Conservation (phyloP, 2,888 invertebrate genomes). For the Tortrix viridana region DNA sequence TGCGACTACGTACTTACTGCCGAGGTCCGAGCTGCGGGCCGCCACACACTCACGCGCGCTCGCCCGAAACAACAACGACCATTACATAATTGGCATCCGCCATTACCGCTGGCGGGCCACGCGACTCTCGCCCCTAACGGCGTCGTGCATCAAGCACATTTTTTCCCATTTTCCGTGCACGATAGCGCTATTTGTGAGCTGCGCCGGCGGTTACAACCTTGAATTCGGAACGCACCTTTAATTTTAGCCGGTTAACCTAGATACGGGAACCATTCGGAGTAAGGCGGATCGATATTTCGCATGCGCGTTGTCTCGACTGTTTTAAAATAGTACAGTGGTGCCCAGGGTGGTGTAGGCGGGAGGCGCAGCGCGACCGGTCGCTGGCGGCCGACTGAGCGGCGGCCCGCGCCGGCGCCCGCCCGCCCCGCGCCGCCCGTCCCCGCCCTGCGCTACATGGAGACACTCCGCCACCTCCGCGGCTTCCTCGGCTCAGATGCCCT, state of each 20-base stretch:
- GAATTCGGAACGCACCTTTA: slow-evolving; percentile 82
- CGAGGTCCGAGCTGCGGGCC: slow-evolving; percentile 52
- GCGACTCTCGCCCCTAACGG: slow-evolving; percentile 69
- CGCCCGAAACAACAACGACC: slow-evolving; percentile 67
- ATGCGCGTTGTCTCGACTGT: slow-evolving; percentile 71
- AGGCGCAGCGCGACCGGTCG: slow-evolving; percentile 55
- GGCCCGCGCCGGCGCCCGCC: slow-evolving; percentile 47
- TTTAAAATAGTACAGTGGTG: slow-evolving; percentile 65
- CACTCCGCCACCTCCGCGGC: slow-evolving; percentile 52
- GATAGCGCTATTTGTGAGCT: slow-evolving; percentile 74
- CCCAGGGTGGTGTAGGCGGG: slow-evolving; percentile 56
- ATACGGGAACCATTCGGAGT: slow-evolving; percentile 75
- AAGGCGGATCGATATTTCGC: slow-evolving; percentile 75
- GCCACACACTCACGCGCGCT: slow-evolving; percentile 54
- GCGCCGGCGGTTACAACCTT: slow-evolving; percentile 81
- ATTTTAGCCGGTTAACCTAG: slow-evolving; percentile 84
- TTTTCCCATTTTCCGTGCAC: slow-evolving; percentile 72
- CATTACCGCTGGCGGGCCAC: slow-evolving; percentile 64
- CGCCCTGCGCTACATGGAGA: too few species aligned
- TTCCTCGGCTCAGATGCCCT: background rate
- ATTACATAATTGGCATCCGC: slow-evolving; percentile 79
- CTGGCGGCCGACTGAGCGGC: slow-evolving; percentile 61
- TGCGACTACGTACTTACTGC: slow-evolving; percentile 68
- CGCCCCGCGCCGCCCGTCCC: slow-evolving; percentile 39
- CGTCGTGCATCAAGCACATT: slow-evolving; percentile 59